A percentile compares a stretch with the other conserved stretches of the same genome.
Conservation (phyloP, 2,113 vertebrate species). For the Haplotaxodon microlepis region DNA sequence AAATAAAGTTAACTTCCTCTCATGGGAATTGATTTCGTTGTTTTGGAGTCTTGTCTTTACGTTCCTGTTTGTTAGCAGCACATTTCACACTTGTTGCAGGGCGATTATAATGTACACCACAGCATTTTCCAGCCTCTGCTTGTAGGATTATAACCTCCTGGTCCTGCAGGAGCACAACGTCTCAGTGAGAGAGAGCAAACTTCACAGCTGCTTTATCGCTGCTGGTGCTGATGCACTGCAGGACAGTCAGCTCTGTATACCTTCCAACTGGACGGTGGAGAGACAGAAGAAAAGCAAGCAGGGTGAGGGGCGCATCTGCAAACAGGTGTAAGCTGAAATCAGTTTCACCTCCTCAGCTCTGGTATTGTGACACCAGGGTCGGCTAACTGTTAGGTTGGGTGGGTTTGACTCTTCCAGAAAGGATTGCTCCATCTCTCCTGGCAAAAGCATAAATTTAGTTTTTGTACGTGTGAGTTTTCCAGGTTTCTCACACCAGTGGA, state of each 20-base stretch:
- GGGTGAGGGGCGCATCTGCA: not conserved
- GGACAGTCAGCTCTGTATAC: not conserved
- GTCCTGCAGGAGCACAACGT: not conserved
- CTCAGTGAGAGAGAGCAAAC: not conserved
- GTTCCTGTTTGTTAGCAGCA: not conserved
- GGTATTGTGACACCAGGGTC: not conserved
- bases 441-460: not conserved
- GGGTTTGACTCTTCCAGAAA: not conserved
- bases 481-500: not conserved
- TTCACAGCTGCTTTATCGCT: not conserved
- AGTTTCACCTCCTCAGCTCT: slow-evolving; percentile 54
- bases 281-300: not conserved
- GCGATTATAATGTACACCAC: not conserved
- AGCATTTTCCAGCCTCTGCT: not conserved
- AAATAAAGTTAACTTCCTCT: not conserved
- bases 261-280: not conserved
- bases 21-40: not conserved
- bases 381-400: not conserved
- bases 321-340: slow-evolving; percentile 51
- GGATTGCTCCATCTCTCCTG: not conserved
- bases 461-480: not conserved
- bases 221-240: not conserved
- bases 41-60: not conserved
- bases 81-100: slow-evolving; percentile 12
- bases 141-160: not conserved